Conservation (phyloP, 2,113 vertebrate species). For the Varanus salvator region DNA sequence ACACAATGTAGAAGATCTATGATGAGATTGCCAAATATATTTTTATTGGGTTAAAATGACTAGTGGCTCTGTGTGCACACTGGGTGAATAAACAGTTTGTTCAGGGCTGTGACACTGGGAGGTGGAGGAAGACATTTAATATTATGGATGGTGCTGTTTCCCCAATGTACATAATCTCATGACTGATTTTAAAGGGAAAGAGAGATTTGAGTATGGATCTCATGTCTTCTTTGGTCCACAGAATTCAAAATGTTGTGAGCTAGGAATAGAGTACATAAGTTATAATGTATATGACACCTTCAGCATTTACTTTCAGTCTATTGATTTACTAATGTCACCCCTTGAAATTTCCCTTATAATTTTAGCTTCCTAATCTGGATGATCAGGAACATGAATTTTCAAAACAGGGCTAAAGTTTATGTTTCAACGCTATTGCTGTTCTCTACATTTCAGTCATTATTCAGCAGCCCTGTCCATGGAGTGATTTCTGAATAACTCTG, state of each 20-base stretch:
- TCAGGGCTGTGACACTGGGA: not conserved
- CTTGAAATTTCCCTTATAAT: not conserved
- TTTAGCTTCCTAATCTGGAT: rapidly evolving
- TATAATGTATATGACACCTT: not conserved
- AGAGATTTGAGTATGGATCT: not conserved
- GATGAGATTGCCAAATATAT: not conserved
- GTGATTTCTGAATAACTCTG: constrained; percentile 33
- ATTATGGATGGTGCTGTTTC: not conserved
- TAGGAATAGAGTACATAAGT: not conserved
- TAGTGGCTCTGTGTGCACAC: too few species aligned
- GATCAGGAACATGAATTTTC: not conserved
- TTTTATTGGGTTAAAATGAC: not conserved
- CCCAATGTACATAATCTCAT: not conserved
- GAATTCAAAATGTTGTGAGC: not conserved
- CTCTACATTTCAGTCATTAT: constrained; percentile 2
- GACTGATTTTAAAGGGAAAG: not conserved
- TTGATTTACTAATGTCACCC: not conserved
- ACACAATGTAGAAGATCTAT: not conserved
- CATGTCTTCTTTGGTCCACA: not conserved
- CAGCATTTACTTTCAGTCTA: rapidly evolving
- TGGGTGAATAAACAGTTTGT: not conserved
- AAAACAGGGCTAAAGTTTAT: not conserved
- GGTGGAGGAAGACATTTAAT: not conserved
- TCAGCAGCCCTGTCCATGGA: constrained; percentile 4
- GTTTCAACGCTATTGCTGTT: not conserved